Conservation (phyloP, 2,888 invertebrate genomes). For the Agrochola circellaris region DNA sequence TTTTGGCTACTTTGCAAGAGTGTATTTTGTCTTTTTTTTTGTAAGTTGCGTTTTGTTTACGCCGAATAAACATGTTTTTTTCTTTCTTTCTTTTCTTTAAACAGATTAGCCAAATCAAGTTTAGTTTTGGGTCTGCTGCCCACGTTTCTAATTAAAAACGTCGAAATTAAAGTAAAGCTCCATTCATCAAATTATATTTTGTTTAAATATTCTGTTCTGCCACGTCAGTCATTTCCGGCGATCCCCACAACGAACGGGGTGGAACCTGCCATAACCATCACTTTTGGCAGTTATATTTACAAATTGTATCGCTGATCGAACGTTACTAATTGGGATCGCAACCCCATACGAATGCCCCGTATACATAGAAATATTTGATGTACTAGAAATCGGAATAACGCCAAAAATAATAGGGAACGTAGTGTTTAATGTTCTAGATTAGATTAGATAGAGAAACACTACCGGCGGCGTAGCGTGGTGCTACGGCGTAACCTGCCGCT, state of each 20-base stretch:
- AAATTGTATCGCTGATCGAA: slow-evolving; percentile 37
- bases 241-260: slow-evolving; percentile 18
- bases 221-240: slow-evolving; percentile 26
- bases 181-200: slow-evolving; percentile 1
- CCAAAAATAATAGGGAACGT: no score
- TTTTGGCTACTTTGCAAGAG: neutral
- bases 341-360: neutral
- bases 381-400: neutral
- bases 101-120: neutral
- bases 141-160: neutral
- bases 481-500: neutral
- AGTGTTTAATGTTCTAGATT: neutral
- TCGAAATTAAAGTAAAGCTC: slow-evolving; percentile 3
- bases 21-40: no score
- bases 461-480: neutral
- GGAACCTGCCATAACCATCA: slow-evolving; percentile 27
- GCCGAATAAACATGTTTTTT: no score
- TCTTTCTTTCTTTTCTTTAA: neutral
- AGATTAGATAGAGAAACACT: neutral
- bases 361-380: neutral
- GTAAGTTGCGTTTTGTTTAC: no score
- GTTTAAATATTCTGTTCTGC: neutral
- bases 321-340: slow-evolving; percentile 35
- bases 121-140: neutral
- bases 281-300: slow-evolving; percentile 31